A percentile compares a stretch with the other conserved stretches of the same genome.
These are phyloP conservation scores for Rhinoraja longicauda DNA, from an alignment of 2,797 vertebrate species.

Conservation along the genomic window DNA sequence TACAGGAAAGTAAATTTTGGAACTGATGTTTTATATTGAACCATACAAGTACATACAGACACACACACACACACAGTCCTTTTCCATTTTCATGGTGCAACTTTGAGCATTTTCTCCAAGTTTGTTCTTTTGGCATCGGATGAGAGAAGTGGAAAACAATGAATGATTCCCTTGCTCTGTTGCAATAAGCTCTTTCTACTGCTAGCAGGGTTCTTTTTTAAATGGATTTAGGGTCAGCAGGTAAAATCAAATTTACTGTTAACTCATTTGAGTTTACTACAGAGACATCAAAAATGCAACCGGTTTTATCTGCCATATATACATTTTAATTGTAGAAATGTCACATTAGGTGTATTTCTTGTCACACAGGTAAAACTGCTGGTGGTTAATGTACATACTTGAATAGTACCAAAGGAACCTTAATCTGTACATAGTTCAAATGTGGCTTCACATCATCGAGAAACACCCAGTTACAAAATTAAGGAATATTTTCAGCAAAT, in stretches of 20 bases:
- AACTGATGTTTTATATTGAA: neutral
- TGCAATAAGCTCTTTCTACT: too few species aligned
- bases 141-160: neutral
- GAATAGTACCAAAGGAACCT: conserved; percentile 13
- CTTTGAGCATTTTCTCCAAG: neutral
- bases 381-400: conserved; percentile 14
- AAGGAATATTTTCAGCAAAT: conserved; percentile 12
- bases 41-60: too few species aligned
- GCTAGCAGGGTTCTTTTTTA: too few species aligned
- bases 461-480: conserved; percentile 28
- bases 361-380: conserved; percentile 23
- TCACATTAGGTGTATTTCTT: conserved; percentile 35
- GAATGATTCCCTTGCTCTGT: neutral
- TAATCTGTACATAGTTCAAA: conserved; percentile 18
- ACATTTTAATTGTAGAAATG: conserved; percentile 35
- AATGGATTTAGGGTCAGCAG: neutral
- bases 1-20: neutral
- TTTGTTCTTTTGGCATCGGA: neutral
- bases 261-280: neutral
- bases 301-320: conserved; percentile 33
- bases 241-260: neutral
- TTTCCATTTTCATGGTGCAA: neutral
- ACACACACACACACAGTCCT: neutral
- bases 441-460: conserved; percentile 1
- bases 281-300: conserved; percentile 11